Evolutionary conservation across 2,797 vertebrate species (phyloP).

Genomic region (Heteromormyrus szaboi): DNA sequence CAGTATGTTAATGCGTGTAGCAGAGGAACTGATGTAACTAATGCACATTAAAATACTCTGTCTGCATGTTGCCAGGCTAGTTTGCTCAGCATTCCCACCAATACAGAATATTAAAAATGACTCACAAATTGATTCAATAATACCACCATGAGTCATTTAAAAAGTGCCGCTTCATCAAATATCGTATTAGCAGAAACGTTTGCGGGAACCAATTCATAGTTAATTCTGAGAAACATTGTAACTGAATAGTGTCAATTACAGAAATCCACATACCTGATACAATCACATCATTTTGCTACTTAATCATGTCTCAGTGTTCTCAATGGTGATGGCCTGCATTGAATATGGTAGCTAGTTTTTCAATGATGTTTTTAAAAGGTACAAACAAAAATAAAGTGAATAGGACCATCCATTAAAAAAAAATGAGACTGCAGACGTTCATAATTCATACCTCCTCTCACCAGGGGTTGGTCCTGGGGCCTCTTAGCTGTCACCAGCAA

Average conservation of each 20-base stretch:
- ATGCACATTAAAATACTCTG: background rate
- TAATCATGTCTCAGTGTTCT: background rate
- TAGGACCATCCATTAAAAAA: slow-evolving; percentile 16
- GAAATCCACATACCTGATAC: background rate
- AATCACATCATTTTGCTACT: background rate
- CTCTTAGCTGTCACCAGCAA: slow-evolving; percentile 58
- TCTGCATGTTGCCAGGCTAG: background rate
- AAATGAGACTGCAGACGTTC: slow-evolving; percentile 43
- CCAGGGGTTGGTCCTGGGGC: slow-evolving; percentile 52
- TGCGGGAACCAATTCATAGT: background rate
- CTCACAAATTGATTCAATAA: background rate
- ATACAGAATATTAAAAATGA: slow-evolving; percentile 10
- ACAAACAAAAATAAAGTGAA: slow-evolving; percentile 38
- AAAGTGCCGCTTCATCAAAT: slow-evolving; percentile 7
- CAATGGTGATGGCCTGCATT: background rate
- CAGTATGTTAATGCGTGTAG: background rate
- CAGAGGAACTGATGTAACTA: slow-evolving; percentile 1
- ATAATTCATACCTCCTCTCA: slow-evolving; percentile 62
- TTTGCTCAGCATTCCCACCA: background rate
- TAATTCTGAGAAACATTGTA: slow-evolving; percentile 5
- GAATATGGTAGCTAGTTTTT: background rate
- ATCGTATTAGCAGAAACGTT: background rate
- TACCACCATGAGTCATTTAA: slow-evolving; percentile 2
- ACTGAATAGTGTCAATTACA: background rate
- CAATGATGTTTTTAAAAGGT: slow-evolving; percentile 13